Evolutionary conservation across 2,113 vertebrate species (phyloP), one percentile per base, ranked within the genome.

Genomic region (Vulpes vulpes): DNA sequence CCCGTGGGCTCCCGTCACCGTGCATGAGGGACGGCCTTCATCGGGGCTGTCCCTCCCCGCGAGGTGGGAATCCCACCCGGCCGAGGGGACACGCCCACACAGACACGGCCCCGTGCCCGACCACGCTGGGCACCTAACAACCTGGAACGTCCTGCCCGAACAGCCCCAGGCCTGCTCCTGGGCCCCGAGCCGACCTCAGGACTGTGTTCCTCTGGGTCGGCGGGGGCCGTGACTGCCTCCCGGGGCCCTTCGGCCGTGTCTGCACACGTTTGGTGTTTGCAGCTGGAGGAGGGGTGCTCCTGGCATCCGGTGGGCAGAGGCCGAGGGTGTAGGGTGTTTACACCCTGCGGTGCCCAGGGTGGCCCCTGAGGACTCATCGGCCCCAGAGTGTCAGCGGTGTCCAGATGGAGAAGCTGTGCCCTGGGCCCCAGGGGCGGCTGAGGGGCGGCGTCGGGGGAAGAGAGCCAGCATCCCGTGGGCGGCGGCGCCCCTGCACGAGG

Each of bases 1-100:
- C 19, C 16, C 0, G 0, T 1, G 10, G 69, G 14, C 64, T 17
- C 64, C 79, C 1, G 1, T 27, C 43, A 43, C 43, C 7, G 1
- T 43, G 43, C 43, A 1, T 7, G 43, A 43, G 5, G 43, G 43
- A 30, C 65, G 30, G 89, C 19, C 65, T 83, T 38, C 49, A 67
- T 73, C 65, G 27, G 59, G 16, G 22, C 57, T 43, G 43, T 3
- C 22, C n/a, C 14, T 2, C 19, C 49, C 57, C 9, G 14, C 0
- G 2, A 19, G 43, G 15, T 0, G 7, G 38, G 30, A 15, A 11
- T n/a, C 60, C 22, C 43, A 51, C 16, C 43, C 27, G 25, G 27
- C 23, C 17, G 49, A n/a, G 32, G 64, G 30, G 2, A 43, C 4
- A 12, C 5, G 27, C 16, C 89, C 25, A 11, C n/a, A 17, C 51